Evolutionary conservation across 35 echinoderm and acorn worm species (phyloP), one percentile per base, ranked within the genome.

Genomic region (Patiria miniata): DNA sequence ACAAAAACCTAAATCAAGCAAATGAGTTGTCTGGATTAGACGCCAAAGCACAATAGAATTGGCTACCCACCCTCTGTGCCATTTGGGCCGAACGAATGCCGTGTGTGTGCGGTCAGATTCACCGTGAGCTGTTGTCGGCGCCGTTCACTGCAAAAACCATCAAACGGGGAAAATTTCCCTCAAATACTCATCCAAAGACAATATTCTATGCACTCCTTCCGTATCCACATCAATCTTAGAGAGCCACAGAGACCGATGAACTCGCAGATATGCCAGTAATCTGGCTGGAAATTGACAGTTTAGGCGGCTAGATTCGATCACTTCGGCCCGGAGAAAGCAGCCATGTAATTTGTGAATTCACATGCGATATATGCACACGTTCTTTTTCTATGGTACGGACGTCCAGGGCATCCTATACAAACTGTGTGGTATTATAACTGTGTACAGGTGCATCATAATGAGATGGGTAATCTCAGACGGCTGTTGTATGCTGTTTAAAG

Each of bases 301-400:
- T 73, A 30, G 65, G 34, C 23, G 65, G 34, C 26, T 73, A 73
- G 65, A 73, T 73, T 73, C 65, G 65, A 73, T 73, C 65, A 73
- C 65, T 73, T 73, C 26, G 65, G 26, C 29, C 65, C 65, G 26
- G n/a, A 73, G 65, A 73, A 73, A 34, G 65, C 65, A 73, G 65
- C 65, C 65, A 73, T 73, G 65, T 73, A 73, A 73, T 73, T 73
- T 73, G 65, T 73, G 65, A 73, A 73, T 73, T 73, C 65, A 73
- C 65, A 73, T 36, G n/a, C n/a, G n/a, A n/a, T n/a, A n/a, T n/a
- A n/a, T n/a, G 65, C 65, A 73, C 65, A 73, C 65, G 65, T 73
- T 73, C 65, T 73, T 73, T 73, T 73, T n/a, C n/a, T n/a, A 73
- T 23, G 26, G 19, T 30, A 23, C 26, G 65, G 19, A 73, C 65